These are phyloP conservation scores for Neosilurus hyrtlii DNA, from an alignment of 2,797 vertebrate species.

Conservation along the genomic window DNA sequence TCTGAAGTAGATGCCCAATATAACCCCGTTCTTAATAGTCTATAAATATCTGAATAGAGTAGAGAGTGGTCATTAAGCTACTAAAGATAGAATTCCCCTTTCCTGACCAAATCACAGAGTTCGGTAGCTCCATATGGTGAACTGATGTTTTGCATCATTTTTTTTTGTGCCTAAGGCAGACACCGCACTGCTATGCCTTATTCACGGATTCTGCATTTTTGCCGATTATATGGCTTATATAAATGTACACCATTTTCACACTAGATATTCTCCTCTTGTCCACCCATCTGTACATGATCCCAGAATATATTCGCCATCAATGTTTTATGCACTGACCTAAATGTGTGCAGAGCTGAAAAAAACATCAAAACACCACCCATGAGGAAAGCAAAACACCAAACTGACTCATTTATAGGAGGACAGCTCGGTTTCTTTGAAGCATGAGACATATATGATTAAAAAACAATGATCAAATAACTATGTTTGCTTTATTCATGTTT, in stretches of 20 bases:
- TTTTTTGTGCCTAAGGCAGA: not conserved
- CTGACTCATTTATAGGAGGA: slow-evolving; percentile 33
- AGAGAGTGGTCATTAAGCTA: not conserved
- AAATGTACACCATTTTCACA: not conserved
- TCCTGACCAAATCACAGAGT: slow-evolving; percentile 6
- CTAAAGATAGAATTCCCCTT: slow-evolving; percentile 6
- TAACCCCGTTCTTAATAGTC: not conserved
- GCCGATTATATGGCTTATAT: not conserved
- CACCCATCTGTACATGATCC: slow-evolving; percentile 63
- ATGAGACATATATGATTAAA: not conserved
- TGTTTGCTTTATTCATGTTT: not conserved
- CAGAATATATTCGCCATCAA: slow-evolving; percentile 69
- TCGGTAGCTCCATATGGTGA: slow-evolving; percentile 24
- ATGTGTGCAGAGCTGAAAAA: slow-evolving; percentile 65
- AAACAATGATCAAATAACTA: not conserved
- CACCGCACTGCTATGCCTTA: too few relatives aligned
- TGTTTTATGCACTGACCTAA: slow-evolving; percentile 74
- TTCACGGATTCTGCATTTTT: not conserved
- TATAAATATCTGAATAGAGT: not conserved
- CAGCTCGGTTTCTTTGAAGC: not conserved
- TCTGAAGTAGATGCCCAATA: not conserved
- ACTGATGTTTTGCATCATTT: not conserved
- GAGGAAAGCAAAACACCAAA: slow-evolving; percentile 62
- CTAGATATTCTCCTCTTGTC: not conserved
- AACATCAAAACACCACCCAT: slow-evolving; percentile 65